A percentile compares a stretch with the other conserved stretches of the same genome.
Conservation (phyloP, 92 coral and sea anemone genomes). For the Actinernus sp. region DNA sequence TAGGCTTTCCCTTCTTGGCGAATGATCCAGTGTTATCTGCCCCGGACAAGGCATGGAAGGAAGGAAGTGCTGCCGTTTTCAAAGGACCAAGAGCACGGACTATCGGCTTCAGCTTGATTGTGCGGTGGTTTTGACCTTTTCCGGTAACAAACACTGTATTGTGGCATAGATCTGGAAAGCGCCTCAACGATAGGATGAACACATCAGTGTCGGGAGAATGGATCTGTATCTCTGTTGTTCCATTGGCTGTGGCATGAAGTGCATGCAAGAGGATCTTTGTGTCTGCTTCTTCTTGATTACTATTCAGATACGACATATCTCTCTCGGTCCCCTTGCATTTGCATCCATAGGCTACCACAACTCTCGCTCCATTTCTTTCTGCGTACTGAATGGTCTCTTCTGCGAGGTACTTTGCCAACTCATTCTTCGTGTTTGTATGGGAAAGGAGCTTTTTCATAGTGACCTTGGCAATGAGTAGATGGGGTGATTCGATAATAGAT, state of each 20-base stretch:
- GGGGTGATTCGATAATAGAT: conserved; percentile 36
- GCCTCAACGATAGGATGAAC: conserved; percentile 20
- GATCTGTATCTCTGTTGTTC: conserved; percentile 27
- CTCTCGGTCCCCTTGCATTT: conserved; percentile 35
- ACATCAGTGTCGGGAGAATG: conserved; percentile 50
- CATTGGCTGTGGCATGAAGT: conserved; percentile 23
- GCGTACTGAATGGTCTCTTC: conserved; percentile 6
- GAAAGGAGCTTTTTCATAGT: conserved; percentile 46
- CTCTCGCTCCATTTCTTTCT: conserved; percentile 6
- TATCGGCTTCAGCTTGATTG: conserved; percentile 24
- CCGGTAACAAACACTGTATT: conserved; percentile 23
- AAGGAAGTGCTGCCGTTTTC: conserved; percentile 38
- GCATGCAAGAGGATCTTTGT: conserved; percentile 47
- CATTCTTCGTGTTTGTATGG: conserved; percentile 20
- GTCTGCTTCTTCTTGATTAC: conserved; percentile 51
- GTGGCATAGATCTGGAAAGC: conserved; percentile 30
- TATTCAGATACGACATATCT: conserved; percentile 27
- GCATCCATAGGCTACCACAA: conserved; percentile 18
- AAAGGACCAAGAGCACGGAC: conserved; percentile 37
- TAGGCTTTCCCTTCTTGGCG: conserved; percentile 16
- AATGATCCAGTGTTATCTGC: conserved; percentile 17
- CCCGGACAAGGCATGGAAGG: conserved; percentile 35
- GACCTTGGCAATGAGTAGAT: conserved; percentile 27
- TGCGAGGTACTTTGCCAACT: conserved; percentile 26
- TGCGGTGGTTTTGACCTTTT: conserved; percentile 4